A percentile compares a stretch with the other conserved stretches of the same genome.
Conservation (phyloP, 2,113 vertebrate genomes). For the Jaculus jaculus region DNA sequence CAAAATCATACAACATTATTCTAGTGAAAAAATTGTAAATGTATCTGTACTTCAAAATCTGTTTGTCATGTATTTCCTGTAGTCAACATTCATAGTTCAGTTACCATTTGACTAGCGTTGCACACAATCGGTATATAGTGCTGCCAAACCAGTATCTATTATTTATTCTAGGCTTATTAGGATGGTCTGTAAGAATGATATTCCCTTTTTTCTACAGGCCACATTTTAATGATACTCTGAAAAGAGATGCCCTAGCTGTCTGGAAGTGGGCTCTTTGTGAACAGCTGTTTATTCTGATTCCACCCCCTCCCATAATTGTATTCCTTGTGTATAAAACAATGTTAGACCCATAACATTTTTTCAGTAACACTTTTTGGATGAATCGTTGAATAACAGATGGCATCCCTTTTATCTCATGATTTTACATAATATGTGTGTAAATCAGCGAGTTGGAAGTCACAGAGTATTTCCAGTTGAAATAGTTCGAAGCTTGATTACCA, state of each 20-base stretch:
- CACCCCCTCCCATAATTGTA: neutral
- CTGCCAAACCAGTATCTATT: neutral
- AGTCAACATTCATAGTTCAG: neutral
- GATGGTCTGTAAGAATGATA: neutral
- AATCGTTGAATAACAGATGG: neutral
- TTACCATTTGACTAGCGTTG: neutral
- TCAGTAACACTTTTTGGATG: slow-evolving; percentile 36
- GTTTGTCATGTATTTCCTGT: neutral
- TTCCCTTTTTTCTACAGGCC: neutral
- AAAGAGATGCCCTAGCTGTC: neutral
- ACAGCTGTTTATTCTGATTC: neutral
- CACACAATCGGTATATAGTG: neutral
- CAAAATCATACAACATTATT: neutral
- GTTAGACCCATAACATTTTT: neutral
- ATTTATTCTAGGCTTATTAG: neutral
- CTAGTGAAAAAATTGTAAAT: neutral
- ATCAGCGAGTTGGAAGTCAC: slow-evolving; percentile 4
- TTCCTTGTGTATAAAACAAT: neutral
- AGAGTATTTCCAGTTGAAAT: slow-evolving; percentile 10
- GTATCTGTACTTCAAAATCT: neutral
- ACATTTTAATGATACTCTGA: neutral
- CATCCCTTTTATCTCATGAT: neutral
- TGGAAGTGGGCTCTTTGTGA: neutral
- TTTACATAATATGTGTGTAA: neutral
- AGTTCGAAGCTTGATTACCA: neutral